Percentiles rank a stretch among this genome's conserved stretches.
phyloP scores from a whole-genome alignment of 2,797 vertebrate genomes.

The Pangasius mekongensis region DNA sequence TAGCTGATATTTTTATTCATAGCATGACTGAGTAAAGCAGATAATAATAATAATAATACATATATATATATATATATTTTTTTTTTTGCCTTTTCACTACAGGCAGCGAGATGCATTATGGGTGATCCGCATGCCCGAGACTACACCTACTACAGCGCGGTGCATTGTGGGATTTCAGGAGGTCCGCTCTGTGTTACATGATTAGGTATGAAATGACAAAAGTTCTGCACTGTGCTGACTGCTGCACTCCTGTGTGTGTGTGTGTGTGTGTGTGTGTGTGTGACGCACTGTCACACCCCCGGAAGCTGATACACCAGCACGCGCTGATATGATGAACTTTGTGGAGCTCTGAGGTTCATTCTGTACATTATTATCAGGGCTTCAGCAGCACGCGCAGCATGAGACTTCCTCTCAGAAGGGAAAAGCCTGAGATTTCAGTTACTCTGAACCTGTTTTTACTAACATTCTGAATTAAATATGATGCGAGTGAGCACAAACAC shows the following conservation, averaged over 20 bases:
- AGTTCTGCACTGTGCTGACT: not conserved
- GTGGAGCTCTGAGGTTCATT: not conserved
- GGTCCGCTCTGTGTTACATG: not conserved
- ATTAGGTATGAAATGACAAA: constrained; percentile 7
- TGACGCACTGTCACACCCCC: not conserved
- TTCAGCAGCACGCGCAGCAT: not conserved
- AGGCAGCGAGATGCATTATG: not conserved
- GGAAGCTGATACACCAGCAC: not conserved
- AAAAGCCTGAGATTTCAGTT: too few relatives aligned
- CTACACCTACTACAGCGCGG: not conserved
- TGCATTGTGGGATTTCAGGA: constrained; percentile 8
- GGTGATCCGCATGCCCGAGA: not conserved
- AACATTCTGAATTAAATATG: not conserved
- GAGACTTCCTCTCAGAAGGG: not conserved
- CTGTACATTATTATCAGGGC: not conserved
- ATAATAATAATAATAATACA: not conserved
- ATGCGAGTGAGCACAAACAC: not conserved
- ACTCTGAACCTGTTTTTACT: not conserved
- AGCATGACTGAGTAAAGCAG: not conserved
- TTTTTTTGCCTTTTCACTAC: not conserved
- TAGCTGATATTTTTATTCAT: not conserved
- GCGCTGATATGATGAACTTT: not conserved
- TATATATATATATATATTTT: too few relatives aligned
- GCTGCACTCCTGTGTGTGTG: not conserved
- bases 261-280: constrained; percentile 8